These are phyloP conservation scores for Rugalucina vietnamica DNA, from an alignment of 2,888 invertebrate species.

Conservation along the genomic window DNA sequence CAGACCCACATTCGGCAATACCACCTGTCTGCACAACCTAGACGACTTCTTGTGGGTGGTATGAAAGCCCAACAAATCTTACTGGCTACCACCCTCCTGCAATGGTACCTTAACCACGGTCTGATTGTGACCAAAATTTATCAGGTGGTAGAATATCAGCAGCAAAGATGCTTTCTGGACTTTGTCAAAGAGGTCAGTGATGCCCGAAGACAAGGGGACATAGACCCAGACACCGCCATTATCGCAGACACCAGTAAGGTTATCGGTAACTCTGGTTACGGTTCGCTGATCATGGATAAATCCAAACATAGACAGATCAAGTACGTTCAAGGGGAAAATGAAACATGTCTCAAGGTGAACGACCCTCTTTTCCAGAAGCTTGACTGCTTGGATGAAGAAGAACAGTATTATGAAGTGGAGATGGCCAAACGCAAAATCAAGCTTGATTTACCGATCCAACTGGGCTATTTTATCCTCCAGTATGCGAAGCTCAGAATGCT, in stretches of 20 bases:
- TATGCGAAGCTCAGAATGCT: conserved; percentile 66
- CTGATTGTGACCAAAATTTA: conserved; percentile 48
- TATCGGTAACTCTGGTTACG: conserved; percentile 48
- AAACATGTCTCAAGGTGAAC: conserved; percentile 39
- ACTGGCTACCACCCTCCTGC: conserved; percentile 50
- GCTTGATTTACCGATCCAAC: conserved; percentile 60
- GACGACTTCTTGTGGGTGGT: conserved; percentile 44
- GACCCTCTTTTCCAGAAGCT: conserved; percentile 50
- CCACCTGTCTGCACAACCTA: conserved; percentile 25
- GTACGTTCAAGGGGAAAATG: conserved; percentile 52
- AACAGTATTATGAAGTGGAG: conserved; percentile 51
- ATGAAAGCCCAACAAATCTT: conserved; percentile 48
- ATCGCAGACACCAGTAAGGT: conserved; percentile 47
- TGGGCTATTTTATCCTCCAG: conserved; percentile 63
- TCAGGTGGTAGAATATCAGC: conserved; percentile 50
- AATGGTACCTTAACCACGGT: conserved; percentile 63
- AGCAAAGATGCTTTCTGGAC: conserved; percentile 42
- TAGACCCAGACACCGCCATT: conserved; percentile 28
- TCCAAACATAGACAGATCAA: conserved; percentile 47
- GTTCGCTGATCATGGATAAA: conserved; percentile 61
- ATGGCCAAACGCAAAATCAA: conserved; percentile 49
- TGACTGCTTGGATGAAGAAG: conserved; percentile 39
- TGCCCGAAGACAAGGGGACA: conserved; percentile 29
- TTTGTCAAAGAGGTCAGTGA: conserved; percentile 26
- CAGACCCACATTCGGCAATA: conserved; percentile 32